phyloP scores from a whole-genome alignment of 2,888 invertebrate genomes.

The Dichetophora obliterata region DNA sequence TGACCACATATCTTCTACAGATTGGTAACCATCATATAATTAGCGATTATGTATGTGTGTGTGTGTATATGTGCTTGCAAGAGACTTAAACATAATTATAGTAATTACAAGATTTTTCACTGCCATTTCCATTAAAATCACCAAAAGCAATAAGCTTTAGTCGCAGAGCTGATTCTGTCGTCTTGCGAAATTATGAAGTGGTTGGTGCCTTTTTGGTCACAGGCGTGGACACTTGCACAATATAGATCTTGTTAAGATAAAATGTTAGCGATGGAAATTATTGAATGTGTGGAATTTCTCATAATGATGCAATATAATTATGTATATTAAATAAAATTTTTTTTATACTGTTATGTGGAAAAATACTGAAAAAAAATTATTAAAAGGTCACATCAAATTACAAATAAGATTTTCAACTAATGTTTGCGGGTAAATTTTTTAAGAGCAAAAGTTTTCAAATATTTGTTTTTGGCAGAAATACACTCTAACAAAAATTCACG shows the following conservation, averaged over 20 bases:
- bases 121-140: constrained; percentile 12
- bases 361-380: no score
- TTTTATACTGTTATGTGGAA: no score
- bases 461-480: no score
- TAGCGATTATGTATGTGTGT: neutral
- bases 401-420: no score
- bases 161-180: neutral
- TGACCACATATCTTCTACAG: neutral
- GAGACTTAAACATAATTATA: constrained; percentile 25
- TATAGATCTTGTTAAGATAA: constrained; percentile 29
- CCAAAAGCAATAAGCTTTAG: neutral
- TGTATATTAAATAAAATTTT: no score
- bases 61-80: neutral
- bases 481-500: no score
- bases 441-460: no score
- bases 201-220: neutral
- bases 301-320: neutral
- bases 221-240: neutral
- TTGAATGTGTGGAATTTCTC: constrained; percentile 35
- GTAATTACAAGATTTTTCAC: constrained; percentile 18
- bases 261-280: constrained; percentile 44
- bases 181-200: neutral
- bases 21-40: neutral
- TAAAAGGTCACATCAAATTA: no score
- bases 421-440: no score